Evolutionary conservation across 2,888 invertebrate genomes (phyloP), one percentile per base, ranked within the genome.

Genomic region (Callosobruchus maculatus): DNA sequence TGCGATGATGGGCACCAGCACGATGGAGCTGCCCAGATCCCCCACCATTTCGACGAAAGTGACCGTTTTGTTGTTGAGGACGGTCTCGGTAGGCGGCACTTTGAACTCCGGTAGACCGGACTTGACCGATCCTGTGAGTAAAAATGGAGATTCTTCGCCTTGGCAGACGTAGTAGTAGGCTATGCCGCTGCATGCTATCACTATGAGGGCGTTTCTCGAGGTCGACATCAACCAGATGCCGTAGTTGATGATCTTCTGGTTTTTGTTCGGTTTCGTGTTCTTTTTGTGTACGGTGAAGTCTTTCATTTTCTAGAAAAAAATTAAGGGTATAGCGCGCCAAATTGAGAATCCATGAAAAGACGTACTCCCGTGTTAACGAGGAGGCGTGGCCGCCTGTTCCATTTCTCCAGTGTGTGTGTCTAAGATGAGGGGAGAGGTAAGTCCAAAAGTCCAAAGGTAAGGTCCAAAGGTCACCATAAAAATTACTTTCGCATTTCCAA

Each of bases 1-100:
- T 0, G 95, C 96, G 78, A 98, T 94, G 49, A 98, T 90, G 0
- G 98, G 97, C 9, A 98, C 93, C 72, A 98, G 89, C 30, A 95
- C 88, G 77, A 97, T 92, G 0, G 97, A 96, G 0, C 94, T 92
- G 3, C 97, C 97, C 74, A 98, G 89, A 84, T 94, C 93, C 22
- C 92, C 90, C 74, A 93, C 89, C 94, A 94, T 94, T 77, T 93
- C 92, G 20, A 89, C 83, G 80, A 94, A 93, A 9, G 86, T 86
- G 20, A 92, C 87, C 1, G 92, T 90, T 71, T 88, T 87, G 73
- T 91, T 92, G 72, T 89, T 89, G 2, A 88, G 81, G 0, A 87
- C 88, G 0, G 95, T 94, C 68, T 90, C 87, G 82, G 96, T 95
- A 9, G 94, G 93, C 0, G 96, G 95, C 67, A 91, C 76, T 0